Conservation (phyloP, 2,113 vertebrate species). For the Corythoichthys haematopterus region DNA sequence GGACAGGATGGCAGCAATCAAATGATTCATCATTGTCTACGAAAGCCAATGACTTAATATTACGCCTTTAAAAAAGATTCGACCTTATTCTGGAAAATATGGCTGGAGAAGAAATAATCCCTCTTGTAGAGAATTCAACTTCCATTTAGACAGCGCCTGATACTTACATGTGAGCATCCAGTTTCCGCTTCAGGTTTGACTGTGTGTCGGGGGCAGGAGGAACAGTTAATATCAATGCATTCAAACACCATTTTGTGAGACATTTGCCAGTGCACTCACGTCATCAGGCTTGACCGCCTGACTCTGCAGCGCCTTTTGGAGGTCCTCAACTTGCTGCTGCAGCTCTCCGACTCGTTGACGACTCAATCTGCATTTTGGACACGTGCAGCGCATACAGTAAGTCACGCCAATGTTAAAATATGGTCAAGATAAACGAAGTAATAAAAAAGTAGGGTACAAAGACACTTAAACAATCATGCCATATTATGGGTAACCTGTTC, state of each 20-base stretch:
- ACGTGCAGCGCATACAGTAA: not conserved
- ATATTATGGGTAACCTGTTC: constrained; percentile 65
- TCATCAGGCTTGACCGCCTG: constrained; percentile 86
- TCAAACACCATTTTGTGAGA: not conserved
- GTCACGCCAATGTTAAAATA: not conserved
- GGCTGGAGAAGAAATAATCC: too few relatives aligned
- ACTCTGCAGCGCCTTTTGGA: constrained; percentile 89
- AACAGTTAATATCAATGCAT: not conserved
- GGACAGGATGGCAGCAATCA: too few relatives aligned
- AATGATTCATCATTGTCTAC: too few relatives aligned
- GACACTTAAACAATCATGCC: not conserved
- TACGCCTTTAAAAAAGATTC: too few relatives aligned
- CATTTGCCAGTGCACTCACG: constrained; percentile 69
- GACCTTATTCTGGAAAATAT: too few relatives aligned
- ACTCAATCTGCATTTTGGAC: constrained; percentile 73
- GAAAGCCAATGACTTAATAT: too few relatives aligned
- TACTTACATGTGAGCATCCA: constrained; percentile 96
- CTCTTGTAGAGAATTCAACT: not conserved
- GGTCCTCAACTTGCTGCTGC: constrained; percentile 91
- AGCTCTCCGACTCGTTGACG: constrained; percentile 79
- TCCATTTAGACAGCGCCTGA: not conserved
- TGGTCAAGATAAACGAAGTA: not conserved
- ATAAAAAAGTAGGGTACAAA: not conserved
- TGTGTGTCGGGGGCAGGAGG: constrained; percentile 51
- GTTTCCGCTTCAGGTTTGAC: constrained; percentile 91